Evolutionary conservation across 2,888 invertebrate species (phyloP).

Genomic region (Troglohyphantes excavatus): DNA sequence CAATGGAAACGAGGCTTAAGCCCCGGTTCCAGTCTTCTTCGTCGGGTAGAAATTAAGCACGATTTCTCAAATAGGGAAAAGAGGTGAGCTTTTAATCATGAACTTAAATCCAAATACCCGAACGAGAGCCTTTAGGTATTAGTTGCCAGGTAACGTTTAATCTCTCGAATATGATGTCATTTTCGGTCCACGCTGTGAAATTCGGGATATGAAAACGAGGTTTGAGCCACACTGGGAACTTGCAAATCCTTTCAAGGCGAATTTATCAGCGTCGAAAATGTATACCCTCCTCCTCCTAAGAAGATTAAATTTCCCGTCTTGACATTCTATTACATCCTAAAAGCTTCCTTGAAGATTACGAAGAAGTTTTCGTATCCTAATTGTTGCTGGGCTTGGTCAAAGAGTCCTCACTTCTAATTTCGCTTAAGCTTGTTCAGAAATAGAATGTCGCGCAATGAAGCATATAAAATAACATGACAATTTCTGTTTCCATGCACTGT

Average conservation of each 20-base stretch:
- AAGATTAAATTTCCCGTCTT: slow-evolving; percentile 64
- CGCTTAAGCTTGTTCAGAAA: background rate
- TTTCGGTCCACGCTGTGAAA: slow-evolving; percentile 55
- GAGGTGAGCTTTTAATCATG: slow-evolving; percentile 72
- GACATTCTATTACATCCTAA: slow-evolving; percentile 54
- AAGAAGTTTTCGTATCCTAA: background rate
- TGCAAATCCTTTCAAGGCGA: slow-evolving; percentile 56
- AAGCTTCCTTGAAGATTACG: slow-evolving; percentile 17
- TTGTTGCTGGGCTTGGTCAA: background rate
- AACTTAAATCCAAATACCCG: slow-evolving; percentile 74
- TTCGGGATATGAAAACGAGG: slow-evolving; percentile 70
- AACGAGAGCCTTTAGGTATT: slow-evolving; percentile 68
- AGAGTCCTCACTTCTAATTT: background rate
- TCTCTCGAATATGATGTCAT: slow-evolving; percentile 76
- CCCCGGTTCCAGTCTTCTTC: slow-evolving; percentile 19
- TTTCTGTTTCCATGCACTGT: too few relatives aligned
- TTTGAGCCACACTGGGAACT: slow-evolving; percentile 12
- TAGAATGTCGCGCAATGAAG: background rate
- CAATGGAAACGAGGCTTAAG: slow-evolving; percentile 47
- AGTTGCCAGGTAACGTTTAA: slow-evolving; percentile 76
- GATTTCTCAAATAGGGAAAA: slow-evolving; percentile 73
- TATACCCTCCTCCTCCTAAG: slow-evolving; percentile 41
- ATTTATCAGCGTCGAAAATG: slow-evolving; percentile 54
- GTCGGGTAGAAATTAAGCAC: slow-evolving; percentile 61
- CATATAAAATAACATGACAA: too few relatives aligned